These are phyloP conservation scores for Dinomys branickii DNA, from an alignment of 2,113 vertebrate genomes.

Conservation along the genomic window DNA sequence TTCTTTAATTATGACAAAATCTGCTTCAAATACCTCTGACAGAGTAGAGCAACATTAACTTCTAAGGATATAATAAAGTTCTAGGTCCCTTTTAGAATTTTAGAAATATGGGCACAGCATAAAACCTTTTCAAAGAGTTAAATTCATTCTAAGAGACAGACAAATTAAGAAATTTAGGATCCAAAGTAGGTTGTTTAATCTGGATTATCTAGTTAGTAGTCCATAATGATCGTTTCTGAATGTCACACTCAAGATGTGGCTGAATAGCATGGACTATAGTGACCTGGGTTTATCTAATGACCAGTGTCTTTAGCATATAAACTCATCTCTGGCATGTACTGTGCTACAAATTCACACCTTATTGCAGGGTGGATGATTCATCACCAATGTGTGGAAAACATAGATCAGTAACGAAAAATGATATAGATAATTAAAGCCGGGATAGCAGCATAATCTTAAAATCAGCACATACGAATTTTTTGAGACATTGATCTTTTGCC, in stretches of 20 bases:
- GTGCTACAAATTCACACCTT: not conserved
- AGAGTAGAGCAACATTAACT: not conserved
- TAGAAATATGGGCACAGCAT: not conserved
- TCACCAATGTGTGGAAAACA: slow-evolving; percentile 9
- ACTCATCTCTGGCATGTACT: slow-evolving; percentile 2
- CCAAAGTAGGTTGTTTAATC: not conserved
- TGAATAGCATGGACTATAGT: not conserved
- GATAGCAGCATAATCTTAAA: not conserved
- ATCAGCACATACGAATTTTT: not conserved
- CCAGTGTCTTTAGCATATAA: slow-evolving; percentile 25
- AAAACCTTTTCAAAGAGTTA: not conserved
- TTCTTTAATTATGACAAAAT: slow-evolving; percentile 5
- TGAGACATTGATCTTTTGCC: not conserved
- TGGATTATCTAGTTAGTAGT: slow-evolving; percentile 14
- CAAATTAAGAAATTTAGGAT: slow-evolving; percentile 22
- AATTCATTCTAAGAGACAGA: not conserved
- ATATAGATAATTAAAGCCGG: not conserved
- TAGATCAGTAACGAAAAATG: not conserved
- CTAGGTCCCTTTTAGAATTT: slow-evolving; percentile 42
- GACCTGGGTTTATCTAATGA: slow-evolving; percentile 26
- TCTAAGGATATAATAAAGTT: not conserved
- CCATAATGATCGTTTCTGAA: slow-evolving; percentile 27
- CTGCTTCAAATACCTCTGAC: not conserved
- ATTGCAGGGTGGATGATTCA: not conserved
- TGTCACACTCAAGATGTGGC: slow-evolving; percentile 28